Evolutionary conservation across 2,797 vertebrate genomes (phyloP).

Genomic region (Acridotheres tristis): DNA sequence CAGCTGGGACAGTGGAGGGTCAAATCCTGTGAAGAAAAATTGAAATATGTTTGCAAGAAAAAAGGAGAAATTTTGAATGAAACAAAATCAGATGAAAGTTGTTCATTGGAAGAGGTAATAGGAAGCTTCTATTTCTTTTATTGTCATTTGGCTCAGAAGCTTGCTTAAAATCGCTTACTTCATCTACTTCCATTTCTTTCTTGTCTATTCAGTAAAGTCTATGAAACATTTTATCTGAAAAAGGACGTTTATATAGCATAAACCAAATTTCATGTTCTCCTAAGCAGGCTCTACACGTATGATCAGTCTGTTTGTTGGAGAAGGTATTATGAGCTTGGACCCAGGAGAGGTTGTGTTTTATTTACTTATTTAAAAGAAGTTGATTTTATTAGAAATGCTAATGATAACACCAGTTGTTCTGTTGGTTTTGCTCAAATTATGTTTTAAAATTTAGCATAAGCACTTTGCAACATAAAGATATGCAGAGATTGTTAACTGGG

Average conservation of each 20-base stretch:
- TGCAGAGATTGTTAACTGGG: not conserved
- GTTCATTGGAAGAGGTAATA: constrained; percentile 80
- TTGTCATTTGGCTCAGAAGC: not conserved
- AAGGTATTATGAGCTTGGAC: not conserved
- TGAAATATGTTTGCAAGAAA: constrained; percentile 89
- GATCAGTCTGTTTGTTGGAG: not conserved
- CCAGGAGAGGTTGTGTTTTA: not conserved
- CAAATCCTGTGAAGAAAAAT: constrained; percentile 75
- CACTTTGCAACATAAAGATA: not conserved
- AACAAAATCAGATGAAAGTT: constrained; percentile 68
- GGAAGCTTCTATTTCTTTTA: not conserved
- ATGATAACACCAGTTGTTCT: not conserved
- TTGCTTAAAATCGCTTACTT: not conserved
- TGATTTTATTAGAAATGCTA: not conserved
- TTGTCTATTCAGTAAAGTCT: not conserved
- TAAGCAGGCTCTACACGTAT: not conserved
- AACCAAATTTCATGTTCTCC: not conserved
- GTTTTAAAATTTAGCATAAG: not conserved
- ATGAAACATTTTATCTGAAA: not conserved
- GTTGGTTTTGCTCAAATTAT: not conserved
- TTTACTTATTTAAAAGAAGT: not conserved
- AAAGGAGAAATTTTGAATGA: constrained; percentile 79
- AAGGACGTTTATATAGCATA: not conserved
- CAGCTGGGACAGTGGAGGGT: constrained; percentile 85
- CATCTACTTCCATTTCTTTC: not conserved